Conservation (phyloP, 2,797 vertebrate genomes). For the Onychomys arenicola region DNA sequence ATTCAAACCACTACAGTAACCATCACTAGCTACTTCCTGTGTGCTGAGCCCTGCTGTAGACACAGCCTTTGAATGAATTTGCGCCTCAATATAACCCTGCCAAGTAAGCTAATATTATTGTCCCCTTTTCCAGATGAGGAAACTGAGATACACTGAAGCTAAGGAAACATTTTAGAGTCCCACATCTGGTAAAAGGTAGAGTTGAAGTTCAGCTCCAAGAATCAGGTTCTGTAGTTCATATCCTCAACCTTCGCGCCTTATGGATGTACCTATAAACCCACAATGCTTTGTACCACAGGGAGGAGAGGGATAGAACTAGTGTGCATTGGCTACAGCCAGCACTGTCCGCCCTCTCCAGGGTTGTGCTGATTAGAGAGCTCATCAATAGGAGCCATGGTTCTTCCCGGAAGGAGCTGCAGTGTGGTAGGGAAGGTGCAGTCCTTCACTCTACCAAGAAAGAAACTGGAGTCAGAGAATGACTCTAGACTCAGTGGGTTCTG, state of each 20-base stretch:
- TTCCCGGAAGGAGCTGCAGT: background rate
- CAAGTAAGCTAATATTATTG: background rate
- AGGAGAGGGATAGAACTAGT: background rate
- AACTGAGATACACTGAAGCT: background rate
- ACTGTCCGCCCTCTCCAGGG: background rate
- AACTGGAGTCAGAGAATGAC: background rate
- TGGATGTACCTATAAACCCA: background rate
- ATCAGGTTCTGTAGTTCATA: background rate
- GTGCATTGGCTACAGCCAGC: background rate
- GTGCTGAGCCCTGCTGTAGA: background rate
- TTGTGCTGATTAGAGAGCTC: background rate
- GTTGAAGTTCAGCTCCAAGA: background rate
- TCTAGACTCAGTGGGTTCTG: background rate
- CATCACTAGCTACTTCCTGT: background rate
- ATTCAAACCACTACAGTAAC: background rate
- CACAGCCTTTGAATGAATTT: background rate
- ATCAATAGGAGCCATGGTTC: background rate
- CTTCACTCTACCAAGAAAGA: background rate
- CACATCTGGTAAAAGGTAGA: background rate
- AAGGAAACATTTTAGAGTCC: background rate
- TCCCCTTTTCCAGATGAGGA: background rate
- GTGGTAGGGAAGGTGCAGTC: background rate
- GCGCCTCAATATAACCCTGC: background rate
- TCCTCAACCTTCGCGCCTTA: background rate
- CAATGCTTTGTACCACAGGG: background rate